A percentile compares a stretch with the other conserved stretches of the same genome.
These are phyloP conservation scores for Neuroterus valhalla DNA, from an alignment of 1,140 invertebrate species.

Conservation along the genomic window DNA sequence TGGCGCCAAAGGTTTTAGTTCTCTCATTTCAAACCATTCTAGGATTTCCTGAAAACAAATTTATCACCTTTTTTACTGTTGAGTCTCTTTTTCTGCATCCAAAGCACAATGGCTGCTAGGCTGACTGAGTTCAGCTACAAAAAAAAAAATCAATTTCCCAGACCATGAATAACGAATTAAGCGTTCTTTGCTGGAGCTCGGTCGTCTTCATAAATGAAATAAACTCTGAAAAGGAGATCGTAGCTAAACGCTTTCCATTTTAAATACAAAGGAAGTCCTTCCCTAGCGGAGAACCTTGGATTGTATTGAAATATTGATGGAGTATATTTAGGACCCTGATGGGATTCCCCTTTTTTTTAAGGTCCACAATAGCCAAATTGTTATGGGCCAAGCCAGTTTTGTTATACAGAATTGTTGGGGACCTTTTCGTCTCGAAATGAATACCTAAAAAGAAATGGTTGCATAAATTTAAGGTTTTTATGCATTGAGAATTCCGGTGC, in stretches of 20 bases:
- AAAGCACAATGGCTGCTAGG: neutral
- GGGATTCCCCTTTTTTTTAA: no score
- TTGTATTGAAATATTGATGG: no score
- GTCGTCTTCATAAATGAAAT: neutral
- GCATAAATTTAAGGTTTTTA: no score
- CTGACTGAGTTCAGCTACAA: neutral
- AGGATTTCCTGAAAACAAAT: neutral
- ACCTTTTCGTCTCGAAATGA: no score
- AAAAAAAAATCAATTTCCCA: neutral
- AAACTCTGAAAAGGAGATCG: conserved; percentile 14
- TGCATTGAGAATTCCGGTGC: no score
- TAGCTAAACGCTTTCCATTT: conserved; percentile 20
- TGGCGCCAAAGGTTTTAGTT: neutral
- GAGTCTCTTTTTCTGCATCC: neutral
- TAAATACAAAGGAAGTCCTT: conserved; percentile 10
- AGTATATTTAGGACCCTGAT: no score
- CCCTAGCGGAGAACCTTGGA: no score
- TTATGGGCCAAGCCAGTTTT: no score
- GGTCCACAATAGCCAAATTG: no score
- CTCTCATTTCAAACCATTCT: neutral
- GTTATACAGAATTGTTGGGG: no score
- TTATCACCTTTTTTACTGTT: neutral
- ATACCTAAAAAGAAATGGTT: no score
- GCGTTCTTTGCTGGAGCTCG: neutral
- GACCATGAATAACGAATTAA: neutral